phyloP scores from a whole-genome alignment of 2,888 invertebrate species.

The Agonopterix subpropinquella region DNA sequence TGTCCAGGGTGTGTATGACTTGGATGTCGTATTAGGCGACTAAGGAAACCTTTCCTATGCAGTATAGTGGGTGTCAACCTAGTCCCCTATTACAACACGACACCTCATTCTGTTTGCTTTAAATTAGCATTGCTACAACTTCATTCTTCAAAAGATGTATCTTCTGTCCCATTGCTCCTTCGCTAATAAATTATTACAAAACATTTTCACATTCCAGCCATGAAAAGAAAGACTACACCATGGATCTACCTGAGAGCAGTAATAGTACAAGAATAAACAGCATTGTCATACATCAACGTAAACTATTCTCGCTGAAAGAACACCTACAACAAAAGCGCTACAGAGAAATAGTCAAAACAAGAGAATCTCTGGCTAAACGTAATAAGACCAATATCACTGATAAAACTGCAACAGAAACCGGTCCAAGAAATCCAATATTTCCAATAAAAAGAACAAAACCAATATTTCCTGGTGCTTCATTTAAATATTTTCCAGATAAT shows the following conservation, averaged over 20 bases:
- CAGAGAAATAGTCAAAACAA: slow-evolving; percentile 29
- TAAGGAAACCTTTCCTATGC: no score
- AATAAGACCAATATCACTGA: slow-evolving; percentile 28
- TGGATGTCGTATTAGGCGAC: no score
- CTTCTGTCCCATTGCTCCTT: neutral
- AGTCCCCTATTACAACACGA: no score
- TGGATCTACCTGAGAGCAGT: slow-evolving; percentile 57
- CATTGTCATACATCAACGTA: slow-evolving; percentile 54
- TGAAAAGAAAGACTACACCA: slow-evolving; percentile 39
- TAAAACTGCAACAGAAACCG: slow-evolving; percentile 27
- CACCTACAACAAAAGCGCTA: slow-evolving; percentile 35
- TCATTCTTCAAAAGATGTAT: neutral
- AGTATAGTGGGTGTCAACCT: no score
- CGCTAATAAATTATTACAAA: neutral
- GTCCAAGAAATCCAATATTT: slow-evolving; percentile 44
- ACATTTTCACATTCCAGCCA: slow-evolving; percentile 37
- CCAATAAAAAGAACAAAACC: slow-evolving; percentile 38
- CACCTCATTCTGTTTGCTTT: no score
- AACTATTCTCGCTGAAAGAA: slow-evolving; percentile 50
- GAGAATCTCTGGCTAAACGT: slow-evolving; percentile 38
- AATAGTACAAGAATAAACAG: slow-evolving; percentile 58
- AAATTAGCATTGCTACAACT: no score
- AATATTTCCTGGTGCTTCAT: slow-evolving; percentile 44
- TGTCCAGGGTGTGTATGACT: no score
- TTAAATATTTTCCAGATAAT: slow-evolving; percentile 45